phyloP scores from a whole-genome alignment of 2,797 vertebrate species.

The Triplophysa bombifrons region DNA sequence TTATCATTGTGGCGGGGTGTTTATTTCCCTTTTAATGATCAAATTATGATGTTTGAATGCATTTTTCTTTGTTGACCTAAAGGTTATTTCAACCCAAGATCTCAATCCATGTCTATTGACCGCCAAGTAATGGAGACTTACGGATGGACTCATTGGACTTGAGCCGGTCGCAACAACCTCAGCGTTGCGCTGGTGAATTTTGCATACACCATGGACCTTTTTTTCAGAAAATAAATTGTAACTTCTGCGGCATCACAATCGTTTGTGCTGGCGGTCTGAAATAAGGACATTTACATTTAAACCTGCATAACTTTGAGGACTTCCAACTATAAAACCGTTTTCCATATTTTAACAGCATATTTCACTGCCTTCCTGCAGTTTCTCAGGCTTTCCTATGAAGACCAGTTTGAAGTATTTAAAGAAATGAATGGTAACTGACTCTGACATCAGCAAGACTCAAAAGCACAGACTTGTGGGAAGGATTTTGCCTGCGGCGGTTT shows the following conservation, averaged over 20 bases:
- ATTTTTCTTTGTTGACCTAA: too few relatives aligned
- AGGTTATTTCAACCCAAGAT: too few relatives aligned
- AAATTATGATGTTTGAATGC: too few relatives aligned
- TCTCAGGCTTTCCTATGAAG: constrained; percentile 6
- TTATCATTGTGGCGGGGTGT: too few relatives aligned
- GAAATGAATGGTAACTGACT: constrained; percentile 26
- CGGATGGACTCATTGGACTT: too few relatives aligned
- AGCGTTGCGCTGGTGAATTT: not conserved
- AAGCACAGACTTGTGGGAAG: constrained; percentile 37
- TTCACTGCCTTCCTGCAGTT: constrained; percentile 16
- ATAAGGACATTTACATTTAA: constrained; percentile 39
- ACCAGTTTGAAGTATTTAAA: constrained; percentile 38
- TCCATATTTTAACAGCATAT: constrained; percentile 26
- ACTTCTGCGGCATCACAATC: constrained; percentile 13
- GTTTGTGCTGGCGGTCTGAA: constrained; percentile 30
- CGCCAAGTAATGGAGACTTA: not conserved
- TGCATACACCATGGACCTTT: not conserved
- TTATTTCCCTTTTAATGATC: too few relatives aligned
- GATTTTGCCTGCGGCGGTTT: constrained; percentile 35
- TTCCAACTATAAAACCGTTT: not conserved
- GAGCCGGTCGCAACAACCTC: not conserved
- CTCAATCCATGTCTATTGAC: not conserved
- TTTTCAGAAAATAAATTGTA: not conserved
- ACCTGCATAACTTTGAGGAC: constrained; percentile 25
- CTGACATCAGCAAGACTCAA: constrained; percentile 35